These are phyloP conservation scores for Staurois parvus DNA, from an alignment of 2,797 vertebrate species.

Conservation along the genomic window DNA sequence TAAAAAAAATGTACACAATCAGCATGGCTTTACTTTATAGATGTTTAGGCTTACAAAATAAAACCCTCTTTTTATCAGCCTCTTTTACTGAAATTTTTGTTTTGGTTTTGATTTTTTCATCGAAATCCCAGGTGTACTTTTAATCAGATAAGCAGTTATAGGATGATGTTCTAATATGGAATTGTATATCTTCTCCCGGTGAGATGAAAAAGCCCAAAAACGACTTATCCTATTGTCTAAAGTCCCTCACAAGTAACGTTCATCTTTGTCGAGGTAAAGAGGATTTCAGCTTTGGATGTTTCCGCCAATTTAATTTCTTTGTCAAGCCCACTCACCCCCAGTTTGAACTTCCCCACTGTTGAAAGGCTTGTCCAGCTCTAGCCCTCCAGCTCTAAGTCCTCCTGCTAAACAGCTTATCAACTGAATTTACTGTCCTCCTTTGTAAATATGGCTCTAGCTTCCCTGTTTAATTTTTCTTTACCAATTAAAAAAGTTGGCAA, in stretches of 20 bases:
- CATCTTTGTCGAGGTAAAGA: background rate
- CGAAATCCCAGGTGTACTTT: background rate
- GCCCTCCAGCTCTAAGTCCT: background rate
- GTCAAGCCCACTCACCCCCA: background rate
- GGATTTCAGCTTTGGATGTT: background rate
- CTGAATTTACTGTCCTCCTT: slow-evolving; percentile 1
- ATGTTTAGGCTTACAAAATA: no score
- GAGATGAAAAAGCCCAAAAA: background rate
- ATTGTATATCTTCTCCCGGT: background rate
- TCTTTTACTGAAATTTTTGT: no score
- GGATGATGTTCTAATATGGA: background rate
- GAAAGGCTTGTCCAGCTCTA: background rate
- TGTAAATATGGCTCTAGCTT: background rate
- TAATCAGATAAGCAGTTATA: background rate
- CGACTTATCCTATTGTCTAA: background rate
- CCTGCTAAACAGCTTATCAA: slow-evolving; percentile 6
- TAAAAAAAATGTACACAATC: no score
- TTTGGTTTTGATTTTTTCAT: background rate
- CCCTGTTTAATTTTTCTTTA: background rate
- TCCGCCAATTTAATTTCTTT: background rate
- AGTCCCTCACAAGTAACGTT: background rate
- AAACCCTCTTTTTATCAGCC: no score
- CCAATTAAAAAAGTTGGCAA: slow-evolving; percentile 8
- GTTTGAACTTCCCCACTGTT: background rate
- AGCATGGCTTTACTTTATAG: no score